Evolutionary conservation across 1,140 invertebrate species (phyloP), one percentile per base, ranked within the genome.

Genomic region (Ctenoplectra terminalis): DNA sequence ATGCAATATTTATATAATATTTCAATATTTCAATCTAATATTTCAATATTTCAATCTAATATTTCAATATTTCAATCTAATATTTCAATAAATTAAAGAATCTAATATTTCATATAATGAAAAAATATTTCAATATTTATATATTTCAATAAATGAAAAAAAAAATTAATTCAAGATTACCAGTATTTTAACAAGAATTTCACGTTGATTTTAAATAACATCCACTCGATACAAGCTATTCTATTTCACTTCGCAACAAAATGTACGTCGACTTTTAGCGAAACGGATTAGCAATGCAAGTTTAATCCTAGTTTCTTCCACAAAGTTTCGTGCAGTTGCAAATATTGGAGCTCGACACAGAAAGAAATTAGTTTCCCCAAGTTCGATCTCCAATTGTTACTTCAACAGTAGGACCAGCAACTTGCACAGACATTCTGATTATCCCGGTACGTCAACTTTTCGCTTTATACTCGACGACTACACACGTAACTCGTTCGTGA

Each of bases 321-420:
- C 43, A 26, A 56, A 56, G 20, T 67, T 34, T 4, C 50, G 15
- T n/a, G 63, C n/a, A 77, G 17, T 29, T 46, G 61, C 63, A 77
- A 77, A 67, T 66, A 76, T 76, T 37, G 61, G 61, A 54, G 37
- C 48, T 52, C 34, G n/a, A 11, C 26, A 31, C 34, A 11, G 26
- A 67, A 67, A 67, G 74, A 67, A 77, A 67, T 77, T 67, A 76
- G 37, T 76, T 76, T 76, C 74, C n/a, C 26, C 34, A 29, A 76
- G 61, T 67, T 77, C 26, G n/a, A 66, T 26, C 13, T 37, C 34
- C 17, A 37, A 29, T 37, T 58, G 20, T 43, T 43, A 40, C 63
- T 15, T 20, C 34, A 0, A 31, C 29, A 23, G 23, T 8, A n/a
- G 37, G n/a, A 40, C 37, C 6, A 26, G 17, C 11, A 43, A 43